phyloP scores from a whole-genome alignment of 1,140 invertebrate genomes.

The Portunus trituberculatus region DNA sequence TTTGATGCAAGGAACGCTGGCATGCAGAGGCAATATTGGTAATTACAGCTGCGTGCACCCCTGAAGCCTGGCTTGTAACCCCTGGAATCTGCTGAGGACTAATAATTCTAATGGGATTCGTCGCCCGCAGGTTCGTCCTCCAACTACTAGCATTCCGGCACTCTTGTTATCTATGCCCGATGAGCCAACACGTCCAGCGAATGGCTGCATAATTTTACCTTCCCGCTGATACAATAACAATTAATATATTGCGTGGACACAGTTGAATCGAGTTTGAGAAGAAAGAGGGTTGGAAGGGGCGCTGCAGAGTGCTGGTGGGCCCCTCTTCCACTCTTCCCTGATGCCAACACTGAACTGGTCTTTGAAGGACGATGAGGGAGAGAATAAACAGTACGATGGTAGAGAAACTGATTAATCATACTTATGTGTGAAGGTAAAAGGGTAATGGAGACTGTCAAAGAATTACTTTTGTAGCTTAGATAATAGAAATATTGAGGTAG shows the following conservation, averaged over 20 bases:
- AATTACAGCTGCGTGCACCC: slow-evolving; percentile 56
- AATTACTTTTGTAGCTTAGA: too few relatives aligned
- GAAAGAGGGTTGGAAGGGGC: not conserved
- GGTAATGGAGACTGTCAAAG: not conserved
- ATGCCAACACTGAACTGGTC: not conserved
- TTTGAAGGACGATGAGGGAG: not conserved
- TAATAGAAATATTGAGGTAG: too few relatives aligned
- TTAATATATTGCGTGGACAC: not conserved
- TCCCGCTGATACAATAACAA: not conserved
- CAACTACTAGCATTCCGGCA: not conserved
- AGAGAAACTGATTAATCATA: not conserved
- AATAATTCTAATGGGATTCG: slow-evolving; percentile 57
- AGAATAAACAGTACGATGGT: not conserved
- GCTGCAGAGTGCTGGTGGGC: not conserved
- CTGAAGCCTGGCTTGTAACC: slow-evolving; percentile 40
- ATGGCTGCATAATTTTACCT: slow-evolving; percentile 14
- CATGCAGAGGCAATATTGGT: slow-evolving; percentile 60
- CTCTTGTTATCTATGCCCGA: slow-evolving; percentile 21
- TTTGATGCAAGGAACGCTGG: slow-evolving; percentile 56
- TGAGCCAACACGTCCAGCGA: not conserved
- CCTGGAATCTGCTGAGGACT: slow-evolving; percentile 52
- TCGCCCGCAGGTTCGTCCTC: slow-evolving; percentile 28
- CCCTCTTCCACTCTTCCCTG: not conserved
- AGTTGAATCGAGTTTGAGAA: not conserved
- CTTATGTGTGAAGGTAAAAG: not conserved